A percentile compares a stretch with the other conserved stretches of the same genome.
These are phyloP conservation scores for Sciurus carolinensis DNA, from an alignment of 2,797 vertebrate genomes.

Conservation along the genomic window DNA sequence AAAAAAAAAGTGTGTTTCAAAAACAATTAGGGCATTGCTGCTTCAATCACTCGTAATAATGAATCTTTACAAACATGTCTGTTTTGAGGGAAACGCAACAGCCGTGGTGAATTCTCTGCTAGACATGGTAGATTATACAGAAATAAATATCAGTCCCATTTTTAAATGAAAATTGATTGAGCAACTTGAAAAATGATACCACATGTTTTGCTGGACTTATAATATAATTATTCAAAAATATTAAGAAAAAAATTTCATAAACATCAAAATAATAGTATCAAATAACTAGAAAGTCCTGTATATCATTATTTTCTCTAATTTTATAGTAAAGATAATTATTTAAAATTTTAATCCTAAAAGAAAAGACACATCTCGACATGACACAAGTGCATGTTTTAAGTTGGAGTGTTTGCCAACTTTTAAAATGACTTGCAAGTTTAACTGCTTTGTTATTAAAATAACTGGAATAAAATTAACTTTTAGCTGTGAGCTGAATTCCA, in stretches of 20 bases:
- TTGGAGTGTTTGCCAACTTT: not conserved
- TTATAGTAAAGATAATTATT: not conserved
- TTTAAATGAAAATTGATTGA: slow-evolving; percentile 45
- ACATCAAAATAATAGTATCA: not conserved
- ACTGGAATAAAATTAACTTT: slow-evolving; percentile 68
- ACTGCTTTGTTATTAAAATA: slow-evolving; percentile 32
- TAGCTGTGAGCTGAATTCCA: not conserved
- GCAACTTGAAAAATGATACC: not conserved
- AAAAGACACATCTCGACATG: not conserved
- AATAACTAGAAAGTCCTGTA: not conserved
- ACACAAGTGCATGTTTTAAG: not conserved
- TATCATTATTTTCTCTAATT: not conserved
- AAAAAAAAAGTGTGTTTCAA: not conserved
- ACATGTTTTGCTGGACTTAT: not conserved
- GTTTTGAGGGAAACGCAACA: not conserved
- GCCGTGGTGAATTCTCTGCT: not conserved
- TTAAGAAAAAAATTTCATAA: not conserved
- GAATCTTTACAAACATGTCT: not conserved
- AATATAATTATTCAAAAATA: not conserved
- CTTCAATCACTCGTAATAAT: not conserved
- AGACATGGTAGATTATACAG: not conserved
- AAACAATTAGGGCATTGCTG: not conserved
- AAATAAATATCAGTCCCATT: slow-evolving; percentile 16
- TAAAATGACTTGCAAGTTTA: slow-evolving; percentile 33
- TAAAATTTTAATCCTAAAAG: slow-evolving; percentile 37